Percentiles rank a stretch among this genome's conserved stretches.
Evolutionary conservation across 2,888 invertebrate species (phyloP).

Genomic region (Drosophila formosana): DNA sequence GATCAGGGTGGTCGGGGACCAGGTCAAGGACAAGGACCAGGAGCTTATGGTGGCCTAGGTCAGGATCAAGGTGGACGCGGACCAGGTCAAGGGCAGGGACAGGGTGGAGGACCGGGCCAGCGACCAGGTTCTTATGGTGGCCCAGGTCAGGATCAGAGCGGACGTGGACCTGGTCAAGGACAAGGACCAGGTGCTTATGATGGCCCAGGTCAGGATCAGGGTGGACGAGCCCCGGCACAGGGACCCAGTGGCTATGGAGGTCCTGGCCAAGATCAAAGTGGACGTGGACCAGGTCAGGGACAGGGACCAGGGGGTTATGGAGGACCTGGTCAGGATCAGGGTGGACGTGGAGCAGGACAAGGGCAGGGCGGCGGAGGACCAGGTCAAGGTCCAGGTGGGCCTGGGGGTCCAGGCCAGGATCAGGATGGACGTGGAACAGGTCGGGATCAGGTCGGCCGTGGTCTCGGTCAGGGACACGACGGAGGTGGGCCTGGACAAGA

Average conservation of each 20-base stretch:
- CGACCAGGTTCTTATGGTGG: not conserved
- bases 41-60: not conserved
- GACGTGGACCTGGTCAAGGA: constrained; percentile 1
- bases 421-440: too few relatives aligned
- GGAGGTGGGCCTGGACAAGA: too few relatives aligned
- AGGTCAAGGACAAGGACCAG: not conserved
- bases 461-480: too few relatives aligned
- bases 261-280: too few relatives aligned
- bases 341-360: constrained; percentile 1
- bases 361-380: not conserved
- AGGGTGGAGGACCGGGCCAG: not conserved
- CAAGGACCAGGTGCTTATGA: not conserved
- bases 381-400: constrained; percentile 1
- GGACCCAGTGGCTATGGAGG: not conserved
- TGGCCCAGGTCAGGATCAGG: constrained; percentile 3
- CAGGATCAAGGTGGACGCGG: not conserved
- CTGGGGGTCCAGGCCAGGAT: constrained; percentile 1
- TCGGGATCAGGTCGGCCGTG: too few relatives aligned
- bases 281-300: not conserved
- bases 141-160: not conserved
- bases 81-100: constrained; percentile 2
- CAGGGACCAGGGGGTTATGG: not conserved
- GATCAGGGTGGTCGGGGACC: not conserved
- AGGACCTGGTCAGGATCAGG: constrained; percentile 2
- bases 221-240: not conserved